Evolutionary conservation across 2,113 vertebrate genomes (phyloP), one percentile per base, ranked within the genome.

Genomic region (Aphyosemion australe): DNA sequence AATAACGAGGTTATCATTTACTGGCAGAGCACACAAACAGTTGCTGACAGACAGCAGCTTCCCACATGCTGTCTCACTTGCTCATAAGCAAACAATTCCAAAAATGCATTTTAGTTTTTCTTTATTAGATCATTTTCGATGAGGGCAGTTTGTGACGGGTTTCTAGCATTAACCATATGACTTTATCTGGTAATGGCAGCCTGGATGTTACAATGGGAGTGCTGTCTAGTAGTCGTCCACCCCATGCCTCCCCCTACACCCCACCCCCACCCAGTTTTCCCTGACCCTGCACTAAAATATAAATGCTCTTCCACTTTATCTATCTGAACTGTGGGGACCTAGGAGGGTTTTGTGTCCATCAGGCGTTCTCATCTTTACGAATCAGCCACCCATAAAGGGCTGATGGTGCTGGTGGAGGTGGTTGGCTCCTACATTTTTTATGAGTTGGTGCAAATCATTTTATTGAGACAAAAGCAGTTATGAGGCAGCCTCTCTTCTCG

Each of bases 401-500:
- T 55, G 61, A 58, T 62, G 45, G 63, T 49, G 54, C 66, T 48
- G 18, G 70, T 13, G 59, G 48, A 19, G 48, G 52, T 50, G 51
- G 69, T 26, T 21, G 57, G 72, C 63, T 48, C 58, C 69, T 92
- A 69, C 79, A 94, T 94, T 90, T 92, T 94, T 92, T 79, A 93
- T 93, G 82, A 53, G 1, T 11, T 60, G 58, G 42, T 62, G 76
- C 79, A 80, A 85, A 81, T 71, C 45, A 4, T 70, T 76, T 83
- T 58, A 74, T 83, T 54, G 65, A 85, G 67, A 90, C 74, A 65
- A 45, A 89, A 75, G 80, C 72, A 72, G 70, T 80, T 74, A 53
- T 67, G 61, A 70, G 39, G 55, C 46, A 8, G 52, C 54, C 11
- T 52, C 55, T 78, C 34, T 55, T 68, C 67, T 59, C 57, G 63